Evolutionary conservation across 2,797 vertebrate species (phyloP).

Genomic region (Peromyscus nudipes): DNA sequence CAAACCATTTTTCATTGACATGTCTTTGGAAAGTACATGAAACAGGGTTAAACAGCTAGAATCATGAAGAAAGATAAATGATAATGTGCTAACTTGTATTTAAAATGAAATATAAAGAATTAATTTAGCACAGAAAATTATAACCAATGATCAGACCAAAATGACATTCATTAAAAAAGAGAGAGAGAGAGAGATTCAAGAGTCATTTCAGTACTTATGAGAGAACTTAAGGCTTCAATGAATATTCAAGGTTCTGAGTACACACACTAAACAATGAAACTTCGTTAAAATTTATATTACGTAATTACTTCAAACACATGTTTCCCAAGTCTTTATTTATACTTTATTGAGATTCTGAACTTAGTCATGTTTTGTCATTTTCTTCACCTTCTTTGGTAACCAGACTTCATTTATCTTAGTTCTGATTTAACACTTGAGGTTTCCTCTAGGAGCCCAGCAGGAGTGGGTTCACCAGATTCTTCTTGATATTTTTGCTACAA

Average conservation of each 20-base stretch:
- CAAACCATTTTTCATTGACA: not conserved
- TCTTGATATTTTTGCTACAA: not conserved
- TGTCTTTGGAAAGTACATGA: not conserved
- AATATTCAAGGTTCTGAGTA: not conserved
- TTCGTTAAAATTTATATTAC: not conserved
- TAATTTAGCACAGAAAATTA: not conserved
- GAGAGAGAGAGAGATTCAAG: not conserved
- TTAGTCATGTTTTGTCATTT: not conserved
- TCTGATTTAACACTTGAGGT: not conserved
- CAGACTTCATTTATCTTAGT: not conserved
- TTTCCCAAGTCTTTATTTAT: not conserved
- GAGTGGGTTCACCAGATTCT: not conserved
- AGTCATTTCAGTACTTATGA: not conserved
- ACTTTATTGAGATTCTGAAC: not conserved
- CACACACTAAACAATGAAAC: not conserved
- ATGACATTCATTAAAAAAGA: not conserved
- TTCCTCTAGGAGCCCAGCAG: not conserved
- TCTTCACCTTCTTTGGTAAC: not conserved
- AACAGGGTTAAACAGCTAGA: not conserved
- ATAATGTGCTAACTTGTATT: not conserved
- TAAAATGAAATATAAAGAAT: slow-evolving; percentile 26
- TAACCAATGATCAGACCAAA: not conserved
- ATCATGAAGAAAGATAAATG: not conserved
- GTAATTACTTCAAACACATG: not conserved
- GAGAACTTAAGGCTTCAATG: not conserved